Conservation (phyloP, 2,797 vertebrate species). For the Triplophysa bombifrons region DNA sequence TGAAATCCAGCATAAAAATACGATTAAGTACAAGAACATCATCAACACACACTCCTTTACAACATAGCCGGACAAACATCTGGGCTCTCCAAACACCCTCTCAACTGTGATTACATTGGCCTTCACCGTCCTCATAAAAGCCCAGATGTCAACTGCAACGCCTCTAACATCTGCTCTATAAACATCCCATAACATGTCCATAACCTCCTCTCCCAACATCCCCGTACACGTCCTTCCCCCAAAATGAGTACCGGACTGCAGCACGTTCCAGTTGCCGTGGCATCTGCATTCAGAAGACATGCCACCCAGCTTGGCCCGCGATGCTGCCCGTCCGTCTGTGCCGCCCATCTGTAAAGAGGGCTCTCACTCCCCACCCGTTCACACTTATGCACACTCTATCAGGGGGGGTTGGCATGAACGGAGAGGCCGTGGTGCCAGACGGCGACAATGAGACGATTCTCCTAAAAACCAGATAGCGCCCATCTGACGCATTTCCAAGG, state of each 20-base stretch:
- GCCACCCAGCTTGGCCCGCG: slow-evolving; percentile 59
- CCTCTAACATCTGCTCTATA: slow-evolving; percentile 75
- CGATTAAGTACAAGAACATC: no score
- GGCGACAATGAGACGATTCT: slow-evolving; percentile 16
- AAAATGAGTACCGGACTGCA: slow-evolving; percentile 13
- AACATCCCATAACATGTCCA: slow-evolving; percentile 47
- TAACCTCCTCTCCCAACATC: slow-evolving; percentile 22
- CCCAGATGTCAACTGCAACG: slow-evolving; percentile 69
- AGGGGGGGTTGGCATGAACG: slow-evolving; percentile 27
- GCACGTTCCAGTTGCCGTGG: slow-evolving; percentile 18
- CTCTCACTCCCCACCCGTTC: slow-evolving; percentile 30
- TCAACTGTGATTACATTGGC: slow-evolving; percentile 64
- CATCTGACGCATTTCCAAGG: slow-evolving; percentile 27
- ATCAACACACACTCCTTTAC: slow-evolving; percentile 19
- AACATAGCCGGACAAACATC: slow-evolving; percentile 55
- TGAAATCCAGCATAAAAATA: no score
- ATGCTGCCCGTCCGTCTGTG: slow-evolving; percentile 71
- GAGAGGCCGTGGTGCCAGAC: slow-evolving; percentile 30
- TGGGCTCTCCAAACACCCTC: slow-evolving; percentile 61
- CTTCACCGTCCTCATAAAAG: slow-evolving; percentile 69
- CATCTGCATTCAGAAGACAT: slow-evolving; percentile 51
- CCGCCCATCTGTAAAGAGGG: slow-evolving; percentile 61
- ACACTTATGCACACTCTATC: slow-evolving; percentile 30
- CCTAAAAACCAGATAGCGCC: slow-evolving; percentile 16
- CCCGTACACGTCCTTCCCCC: slow-evolving; percentile 25